Percentiles rank a stretch among this genome's conserved stretches.
Evolutionary conservation across 1,140 invertebrate genomes (phyloP).

Genomic region (Halesus radiatus): DNA sequence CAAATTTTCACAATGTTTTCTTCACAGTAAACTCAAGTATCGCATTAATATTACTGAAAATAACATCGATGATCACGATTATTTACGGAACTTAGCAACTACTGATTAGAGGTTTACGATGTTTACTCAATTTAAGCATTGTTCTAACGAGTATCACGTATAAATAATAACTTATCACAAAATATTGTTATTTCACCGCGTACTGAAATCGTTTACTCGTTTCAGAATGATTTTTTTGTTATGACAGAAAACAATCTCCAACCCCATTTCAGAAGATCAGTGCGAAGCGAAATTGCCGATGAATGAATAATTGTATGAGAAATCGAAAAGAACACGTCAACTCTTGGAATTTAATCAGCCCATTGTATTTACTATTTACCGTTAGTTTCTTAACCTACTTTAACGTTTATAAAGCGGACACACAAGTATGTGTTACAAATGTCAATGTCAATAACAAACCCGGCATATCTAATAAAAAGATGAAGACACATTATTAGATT

Average conservation of each 20-base stretch:
- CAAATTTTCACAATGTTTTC: not conserved
- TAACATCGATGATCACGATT: not conserved
- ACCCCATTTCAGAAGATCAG: too few species aligned
- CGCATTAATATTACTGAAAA: not conserved
- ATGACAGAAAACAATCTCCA: not conserved
- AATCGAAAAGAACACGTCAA: constrained; percentile 33
- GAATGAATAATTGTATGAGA: not conserved
- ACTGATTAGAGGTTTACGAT: constrained; percentile 28
- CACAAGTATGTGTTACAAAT: too few species aligned
- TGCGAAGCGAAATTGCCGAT: not conserved
- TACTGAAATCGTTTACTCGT: too few species aligned
- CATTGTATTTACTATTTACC: constrained; percentile 9
- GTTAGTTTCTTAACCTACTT: constrained; percentile 34
- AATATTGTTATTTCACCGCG: not conserved
- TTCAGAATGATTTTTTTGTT: not conserved
- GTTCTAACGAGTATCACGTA: not conserved
- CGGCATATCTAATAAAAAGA: too few species aligned
- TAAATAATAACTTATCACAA: not conserved
- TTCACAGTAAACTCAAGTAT: not conserved
- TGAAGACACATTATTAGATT: not conserved
- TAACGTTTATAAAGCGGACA: not conserved
- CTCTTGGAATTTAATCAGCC: constrained; percentile 25
- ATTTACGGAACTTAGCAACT: not conserved
- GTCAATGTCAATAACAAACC: too few species aligned
- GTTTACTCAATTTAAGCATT: constrained; percentile 5